phyloP scores from a whole-genome alignment of 2,113 vertebrate species.

The Strix uralensis region DNA sequence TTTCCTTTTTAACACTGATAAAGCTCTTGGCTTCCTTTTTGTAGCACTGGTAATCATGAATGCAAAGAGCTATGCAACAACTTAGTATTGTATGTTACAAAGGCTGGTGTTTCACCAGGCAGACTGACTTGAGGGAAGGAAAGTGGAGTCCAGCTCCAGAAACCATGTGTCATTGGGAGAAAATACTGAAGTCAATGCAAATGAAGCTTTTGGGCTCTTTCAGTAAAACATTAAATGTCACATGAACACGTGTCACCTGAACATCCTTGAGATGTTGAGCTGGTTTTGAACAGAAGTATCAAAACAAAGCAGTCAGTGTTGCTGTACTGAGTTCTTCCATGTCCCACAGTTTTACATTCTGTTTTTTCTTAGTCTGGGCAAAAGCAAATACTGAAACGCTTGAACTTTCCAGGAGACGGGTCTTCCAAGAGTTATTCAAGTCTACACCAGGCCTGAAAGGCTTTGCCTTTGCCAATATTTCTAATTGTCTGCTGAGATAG shows the following conservation, averaged over 20 bases:
- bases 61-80: neutral
- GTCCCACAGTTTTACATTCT: neutral
- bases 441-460: neutral
- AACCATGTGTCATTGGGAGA: neutral
- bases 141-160: neutral
- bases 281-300: neutral
- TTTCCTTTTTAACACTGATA: neutral
- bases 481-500: neutral
- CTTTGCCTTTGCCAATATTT: neutral
- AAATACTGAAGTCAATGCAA: neutral
- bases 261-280: neutral
- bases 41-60: neutral
- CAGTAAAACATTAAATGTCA: neutral
- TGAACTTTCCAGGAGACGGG: neutral
- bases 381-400: neutral
- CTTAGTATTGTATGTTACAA: neutral
- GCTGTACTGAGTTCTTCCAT: neutral
- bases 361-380: neutral
- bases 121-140: neutral
- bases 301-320: neutral
- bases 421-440: neutral
- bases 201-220: neutral
- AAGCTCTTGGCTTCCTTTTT: neutral
- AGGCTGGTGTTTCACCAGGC: neutral
- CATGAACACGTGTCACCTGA: accelerated